Conservation (phyloP, 2,797 vertebrate genomes). For the Coreius guichenoti region DNA sequence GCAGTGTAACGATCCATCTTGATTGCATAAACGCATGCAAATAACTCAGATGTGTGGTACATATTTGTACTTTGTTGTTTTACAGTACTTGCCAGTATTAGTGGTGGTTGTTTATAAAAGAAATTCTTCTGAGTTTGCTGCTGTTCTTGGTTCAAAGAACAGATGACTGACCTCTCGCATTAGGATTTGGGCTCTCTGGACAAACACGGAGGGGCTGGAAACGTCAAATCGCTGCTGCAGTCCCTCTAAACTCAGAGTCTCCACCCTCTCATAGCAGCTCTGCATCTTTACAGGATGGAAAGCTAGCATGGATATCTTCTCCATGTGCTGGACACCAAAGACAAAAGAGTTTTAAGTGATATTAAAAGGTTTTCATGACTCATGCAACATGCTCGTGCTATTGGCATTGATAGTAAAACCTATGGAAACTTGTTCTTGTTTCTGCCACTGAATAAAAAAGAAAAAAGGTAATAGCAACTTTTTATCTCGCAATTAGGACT, state of each 20-base stretch:
- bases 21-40: slow-evolving; percentile 3
- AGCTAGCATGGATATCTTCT: slow-evolving; percentile 91
- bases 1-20: not conserved
- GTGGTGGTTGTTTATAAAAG: not conserved
- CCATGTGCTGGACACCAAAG: slow-evolving; percentile 81
- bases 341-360: not conserved
- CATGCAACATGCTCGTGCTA: too few species aligned
- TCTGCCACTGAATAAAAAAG: too few species aligned
- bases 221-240: slow-evolving; percentile 94
- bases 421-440: too few species aligned
- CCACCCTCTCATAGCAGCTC: slow-evolving; percentile 92
- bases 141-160: not conserved
- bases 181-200: slow-evolving; percentile 94
- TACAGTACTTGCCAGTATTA: not conserved
- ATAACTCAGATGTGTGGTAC: not conserved
- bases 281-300: slow-evolving; percentile 97
- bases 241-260: slow-evolving; percentile 90
- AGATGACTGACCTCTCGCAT: slow-evolving; percentile 89
- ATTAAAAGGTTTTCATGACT: not conserved
- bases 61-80: not conserved
- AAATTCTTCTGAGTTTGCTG: not conserved
- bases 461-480: too few species aligned
- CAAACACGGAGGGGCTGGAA: slow-evolving; percentile 89
- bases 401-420: too few species aligned
- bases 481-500: too few species aligned